These are phyloP conservation scores for Synergus umbraculus DNA, from an alignment of 2,888 invertebrate genomes.

Conservation along the genomic window DNA sequence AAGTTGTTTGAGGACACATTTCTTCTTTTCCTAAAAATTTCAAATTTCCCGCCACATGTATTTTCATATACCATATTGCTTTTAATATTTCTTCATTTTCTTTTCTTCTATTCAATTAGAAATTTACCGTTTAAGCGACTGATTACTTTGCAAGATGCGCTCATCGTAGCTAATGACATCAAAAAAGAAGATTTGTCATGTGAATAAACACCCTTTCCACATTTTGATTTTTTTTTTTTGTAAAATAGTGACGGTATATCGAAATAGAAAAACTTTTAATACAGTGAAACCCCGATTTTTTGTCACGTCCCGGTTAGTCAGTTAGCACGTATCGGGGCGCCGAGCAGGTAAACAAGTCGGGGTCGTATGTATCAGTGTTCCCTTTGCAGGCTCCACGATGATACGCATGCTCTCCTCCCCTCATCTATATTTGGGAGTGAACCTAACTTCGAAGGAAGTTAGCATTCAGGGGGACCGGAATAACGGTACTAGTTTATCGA, in stretches of 20 bases:
- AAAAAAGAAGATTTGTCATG: slow-evolving; percentile 22
- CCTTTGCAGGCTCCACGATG: too few species aligned
- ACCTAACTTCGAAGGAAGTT: too few species aligned
- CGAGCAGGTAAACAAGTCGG: too few species aligned
- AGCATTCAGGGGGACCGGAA: too few species aligned
- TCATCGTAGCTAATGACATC: slow-evolving; percentile 9
- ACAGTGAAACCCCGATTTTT: too few species aligned
- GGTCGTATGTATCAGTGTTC: too few species aligned
- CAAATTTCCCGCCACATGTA: slow-evolving; percentile 8
- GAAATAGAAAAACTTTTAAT: too few species aligned
- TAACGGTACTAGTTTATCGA: too few species aligned
- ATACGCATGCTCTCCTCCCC: too few species aligned
- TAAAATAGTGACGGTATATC: background rate
- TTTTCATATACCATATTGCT: slow-evolving; percentile 1
- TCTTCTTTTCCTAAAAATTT: background rate
- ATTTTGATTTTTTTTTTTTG: slow-evolving; percentile 11
- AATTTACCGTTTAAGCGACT: background rate
- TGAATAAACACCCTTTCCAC: slow-evolving; percentile 35
- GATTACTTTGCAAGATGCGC: slow-evolving; percentile 4
- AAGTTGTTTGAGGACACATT: slow-evolving; percentile 5
- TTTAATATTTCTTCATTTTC: background rate
- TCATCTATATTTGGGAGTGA: too few species aligned
- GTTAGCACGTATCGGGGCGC: too few species aligned
- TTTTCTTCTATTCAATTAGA: background rate
- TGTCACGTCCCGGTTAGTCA: too few species aligned